Conservation (phyloP, 2,888 invertebrate genomes). For the Dermolepida albohirtum region DNA sequence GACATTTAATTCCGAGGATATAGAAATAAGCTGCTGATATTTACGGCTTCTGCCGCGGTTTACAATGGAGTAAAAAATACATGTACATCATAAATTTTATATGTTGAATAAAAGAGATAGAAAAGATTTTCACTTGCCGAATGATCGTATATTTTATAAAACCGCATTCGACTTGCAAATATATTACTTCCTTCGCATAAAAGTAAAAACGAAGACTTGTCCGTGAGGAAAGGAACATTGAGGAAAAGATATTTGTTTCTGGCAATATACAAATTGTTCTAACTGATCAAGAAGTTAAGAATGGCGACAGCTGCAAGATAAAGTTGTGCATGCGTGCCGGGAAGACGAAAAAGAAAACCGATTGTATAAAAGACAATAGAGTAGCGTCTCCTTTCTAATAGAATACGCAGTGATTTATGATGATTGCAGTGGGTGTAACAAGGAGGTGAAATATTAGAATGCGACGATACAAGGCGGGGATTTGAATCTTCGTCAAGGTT, state of each 20-base stretch:
- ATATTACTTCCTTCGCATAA: constrained; percentile 1
- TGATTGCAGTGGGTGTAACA: constrained; percentile 54
- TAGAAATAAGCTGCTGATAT: constrained; percentile 5
- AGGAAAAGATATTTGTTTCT: constrained; percentile 31
- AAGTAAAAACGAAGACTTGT: constrained; percentile 3
- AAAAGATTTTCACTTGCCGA: constrained; percentile 32
- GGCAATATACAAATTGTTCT: constrained; percentile 38
- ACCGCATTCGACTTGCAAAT: constrained; percentile 19
- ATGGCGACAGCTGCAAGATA: constrained; percentile 40
- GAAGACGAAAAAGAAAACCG: constrained; percentile 20
- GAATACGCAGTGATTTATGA: constrained; percentile 51
- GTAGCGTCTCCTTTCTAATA: constrained; percentile 45
- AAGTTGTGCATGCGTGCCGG: constrained; percentile 22
- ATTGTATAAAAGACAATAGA: constrained; percentile 44
- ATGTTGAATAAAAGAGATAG: constrained; percentile 33
- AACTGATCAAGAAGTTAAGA: constrained; percentile 43
- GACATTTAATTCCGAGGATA: constrained; percentile 22
- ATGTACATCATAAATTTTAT: constrained; percentile 19
- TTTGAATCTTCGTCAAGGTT: constrained; percentile 51
- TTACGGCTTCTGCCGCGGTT: not conserved
- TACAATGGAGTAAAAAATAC: constrained; percentile 12
- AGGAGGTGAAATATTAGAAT: constrained; percentile 55
- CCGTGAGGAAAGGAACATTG: constrained; percentile 1
- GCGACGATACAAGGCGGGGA: constrained; percentile 51
- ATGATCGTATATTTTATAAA: constrained; percentile 40